A percentile compares a stretch with the other conserved stretches of the same genome.
These are phyloP conservation scores for Acholoe squamosa DNA, from an alignment of 2,888 invertebrate genomes.

Conservation along the genomic window DNA sequence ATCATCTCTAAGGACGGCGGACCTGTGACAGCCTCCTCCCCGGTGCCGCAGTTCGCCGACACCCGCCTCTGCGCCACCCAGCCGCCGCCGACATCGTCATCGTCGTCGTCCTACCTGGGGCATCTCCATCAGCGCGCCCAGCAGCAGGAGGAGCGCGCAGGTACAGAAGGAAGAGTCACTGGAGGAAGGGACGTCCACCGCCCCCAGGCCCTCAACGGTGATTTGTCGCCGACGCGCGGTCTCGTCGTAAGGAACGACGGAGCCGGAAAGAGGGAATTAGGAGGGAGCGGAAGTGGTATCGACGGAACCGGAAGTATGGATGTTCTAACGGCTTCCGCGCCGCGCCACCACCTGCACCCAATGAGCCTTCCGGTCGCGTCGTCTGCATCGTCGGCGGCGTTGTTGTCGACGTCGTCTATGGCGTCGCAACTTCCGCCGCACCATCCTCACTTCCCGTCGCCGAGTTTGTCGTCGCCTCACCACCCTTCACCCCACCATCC, in stretches of 20 bases:
- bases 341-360: not conserved
- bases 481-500: not conserved
- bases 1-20: slow-evolving; percentile 49
- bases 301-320: slow-evolving; percentile 8
- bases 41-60: slow-evolving; percentile 1
- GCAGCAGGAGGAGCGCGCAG: not conserved
- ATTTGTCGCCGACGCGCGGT: not conserved
- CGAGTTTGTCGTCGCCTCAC: not conserved
- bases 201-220: not conserved
- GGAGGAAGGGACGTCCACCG: not conserved
- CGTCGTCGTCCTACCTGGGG: not conserved
- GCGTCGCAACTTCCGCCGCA: slow-evolving; percentile 41
- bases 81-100: not conserved
- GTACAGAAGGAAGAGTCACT: not conserved
- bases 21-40: not conserved
- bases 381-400: not conserved
- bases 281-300: not conserved
- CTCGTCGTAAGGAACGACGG: not conserved
- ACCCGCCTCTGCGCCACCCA: not conserved
- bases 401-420: not conserved
- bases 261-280: not conserved
- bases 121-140: not conserved
- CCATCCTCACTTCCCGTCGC: slow-evolving; percentile 53
- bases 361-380: not conserved
- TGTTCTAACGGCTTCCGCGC: not conserved